Percentiles rank a stretch among this genome's conserved stretches.
These are phyloP conservation scores for Micromussa lordhowensis DNA, from an alignment of 92 coral and sea anemone species.

Conservation along the genomic window DNA sequence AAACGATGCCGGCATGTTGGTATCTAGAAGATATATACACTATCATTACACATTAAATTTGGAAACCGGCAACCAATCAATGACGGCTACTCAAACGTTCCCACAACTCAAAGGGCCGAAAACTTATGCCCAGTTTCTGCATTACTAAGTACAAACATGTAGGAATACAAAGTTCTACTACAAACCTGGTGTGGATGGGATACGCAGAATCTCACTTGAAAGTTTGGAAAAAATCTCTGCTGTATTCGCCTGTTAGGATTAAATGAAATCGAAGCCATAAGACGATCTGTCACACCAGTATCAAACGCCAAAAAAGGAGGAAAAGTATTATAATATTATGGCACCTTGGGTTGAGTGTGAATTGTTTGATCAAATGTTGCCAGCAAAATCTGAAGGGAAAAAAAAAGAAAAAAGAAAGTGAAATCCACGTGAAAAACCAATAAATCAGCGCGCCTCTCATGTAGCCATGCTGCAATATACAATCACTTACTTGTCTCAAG, in stretches of 20 bases:
- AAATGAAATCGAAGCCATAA: not conserved
- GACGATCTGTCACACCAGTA: too few relatives aligned
- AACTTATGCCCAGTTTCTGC: not conserved
- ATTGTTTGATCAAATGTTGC: conserved; percentile 97
- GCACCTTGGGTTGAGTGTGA: conserved; percentile 89
- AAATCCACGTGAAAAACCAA: too few relatives aligned
- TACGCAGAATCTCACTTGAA: conserved; percentile 79
- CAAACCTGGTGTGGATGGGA: conserved; percentile 94
- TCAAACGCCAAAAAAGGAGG: not conserved
- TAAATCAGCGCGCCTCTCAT: too few relatives aligned
- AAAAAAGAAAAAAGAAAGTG: not conserved
- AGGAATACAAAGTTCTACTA: not conserved
- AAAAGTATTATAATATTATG: not conserved
- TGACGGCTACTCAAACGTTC: not conserved
- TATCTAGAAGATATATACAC: conserved; percentile 53
- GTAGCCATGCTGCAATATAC: too few relatives aligned
- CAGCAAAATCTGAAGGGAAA: conserved; percentile 73
- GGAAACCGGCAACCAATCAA: not conserved
- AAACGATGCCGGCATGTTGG: conserved; percentile 96
- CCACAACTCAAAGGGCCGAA: not conserved
- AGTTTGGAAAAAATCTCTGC: conserved; percentile 80
- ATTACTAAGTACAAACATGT: not conserved
- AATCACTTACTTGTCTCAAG: conserved; percentile 81
- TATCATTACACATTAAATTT: not conserved
- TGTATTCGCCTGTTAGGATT: conserved; percentile 79